Conservation (phyloP, 23 tunicate genomes). For the Trididemnum miniatum region DNA sequence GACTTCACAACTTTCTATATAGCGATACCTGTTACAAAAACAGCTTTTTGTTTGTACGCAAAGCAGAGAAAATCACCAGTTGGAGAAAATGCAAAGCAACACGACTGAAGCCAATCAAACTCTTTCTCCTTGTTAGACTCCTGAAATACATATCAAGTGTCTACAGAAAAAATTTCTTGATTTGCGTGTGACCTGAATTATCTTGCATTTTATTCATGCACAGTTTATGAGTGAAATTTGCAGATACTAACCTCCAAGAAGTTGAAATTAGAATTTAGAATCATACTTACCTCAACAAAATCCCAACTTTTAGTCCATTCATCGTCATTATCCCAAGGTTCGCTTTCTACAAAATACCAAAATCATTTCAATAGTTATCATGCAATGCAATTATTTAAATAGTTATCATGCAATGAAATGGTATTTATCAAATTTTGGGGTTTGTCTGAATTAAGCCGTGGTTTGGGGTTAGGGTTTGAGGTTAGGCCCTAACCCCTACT, state of each 20-base stretch:
- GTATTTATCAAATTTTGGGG: too few relatives aligned
- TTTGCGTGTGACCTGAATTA: too few relatives aligned
- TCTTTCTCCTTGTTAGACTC: background rate
- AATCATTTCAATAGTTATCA: too few relatives aligned
- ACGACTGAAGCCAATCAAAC: conserved; percentile 47
- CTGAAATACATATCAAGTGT: conserved; percentile 1
- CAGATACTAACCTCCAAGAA: background rate
- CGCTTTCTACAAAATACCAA: background rate
- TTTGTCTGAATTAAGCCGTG: too few relatives aligned
- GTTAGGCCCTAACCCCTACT: too few relatives aligned
- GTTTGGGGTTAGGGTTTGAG: too few relatives aligned
- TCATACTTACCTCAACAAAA: background rate
- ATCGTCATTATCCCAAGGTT: background rate
- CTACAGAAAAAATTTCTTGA: too few relatives aligned
- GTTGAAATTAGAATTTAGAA: background rate
- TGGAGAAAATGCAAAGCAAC: conserved; percentile 56
- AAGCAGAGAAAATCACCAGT: conserved; percentile 43
- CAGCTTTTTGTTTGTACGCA: conserved; percentile 52
- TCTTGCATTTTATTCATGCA: too few relatives aligned
- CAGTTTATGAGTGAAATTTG: background rate
- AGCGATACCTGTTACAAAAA: conserved; percentile 70
- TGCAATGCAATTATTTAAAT: too few relatives aligned
- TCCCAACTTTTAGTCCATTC: conserved; percentile 19
- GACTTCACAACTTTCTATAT: background rate
- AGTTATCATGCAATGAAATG: too few relatives aligned